Evolutionary conservation across 2,797 vertebrate genomes (phyloP).

Genomic region (Mastacembelus armatus): DNA sequence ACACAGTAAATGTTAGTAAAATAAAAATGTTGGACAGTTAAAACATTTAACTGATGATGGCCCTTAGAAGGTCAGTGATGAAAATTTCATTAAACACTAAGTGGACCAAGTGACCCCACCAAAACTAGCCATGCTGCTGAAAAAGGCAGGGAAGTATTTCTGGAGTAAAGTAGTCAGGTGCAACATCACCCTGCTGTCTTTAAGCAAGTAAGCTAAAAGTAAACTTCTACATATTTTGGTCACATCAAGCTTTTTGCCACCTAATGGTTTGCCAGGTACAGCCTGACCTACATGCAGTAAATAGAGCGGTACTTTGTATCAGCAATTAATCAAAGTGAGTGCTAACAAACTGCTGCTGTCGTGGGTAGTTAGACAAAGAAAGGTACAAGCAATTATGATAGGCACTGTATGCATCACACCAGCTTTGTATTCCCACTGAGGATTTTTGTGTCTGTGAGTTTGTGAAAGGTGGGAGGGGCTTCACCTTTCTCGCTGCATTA

Average conservation of each 20-base stretch:
- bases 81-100: no score
- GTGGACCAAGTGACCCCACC: no score
- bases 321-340: slow-evolving; percentile 80
- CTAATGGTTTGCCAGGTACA: slow-evolving; percentile 67
- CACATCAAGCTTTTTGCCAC: slow-evolving; percentile 50
- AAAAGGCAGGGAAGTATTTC: no score
- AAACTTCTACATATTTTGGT: slow-evolving; percentile 57
- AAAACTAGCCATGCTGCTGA: no score
- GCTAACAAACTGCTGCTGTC: slow-evolving; percentile 74
- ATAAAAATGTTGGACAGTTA: no score
- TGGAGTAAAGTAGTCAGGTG: slow-evolving; percentile 58
- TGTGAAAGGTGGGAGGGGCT: slow-evolving; percentile 31
- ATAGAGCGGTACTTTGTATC: slow-evolving; percentile 69
- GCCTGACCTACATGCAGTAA: slow-evolving; percentile 78
- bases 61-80: no score
- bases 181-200: slow-evolving; percentile 42
- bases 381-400: slow-evolving; percentile 66
- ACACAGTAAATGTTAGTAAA: no score
- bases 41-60: no score
- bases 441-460: slow-evolving; percentile 30
- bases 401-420: slow-evolving; percentile 17
- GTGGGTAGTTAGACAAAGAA: slow-evolving; percentile 57
- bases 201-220: slow-evolving; percentile 54
- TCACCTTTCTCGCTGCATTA: slow-evolving; percentile 53
- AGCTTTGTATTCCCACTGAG: slow-evolving; percentile 48